These are phyloP conservation scores for Rhinichthys osculus DNA, from an alignment of 2,797 vertebrate genomes.

Conservation along the genomic window DNA sequence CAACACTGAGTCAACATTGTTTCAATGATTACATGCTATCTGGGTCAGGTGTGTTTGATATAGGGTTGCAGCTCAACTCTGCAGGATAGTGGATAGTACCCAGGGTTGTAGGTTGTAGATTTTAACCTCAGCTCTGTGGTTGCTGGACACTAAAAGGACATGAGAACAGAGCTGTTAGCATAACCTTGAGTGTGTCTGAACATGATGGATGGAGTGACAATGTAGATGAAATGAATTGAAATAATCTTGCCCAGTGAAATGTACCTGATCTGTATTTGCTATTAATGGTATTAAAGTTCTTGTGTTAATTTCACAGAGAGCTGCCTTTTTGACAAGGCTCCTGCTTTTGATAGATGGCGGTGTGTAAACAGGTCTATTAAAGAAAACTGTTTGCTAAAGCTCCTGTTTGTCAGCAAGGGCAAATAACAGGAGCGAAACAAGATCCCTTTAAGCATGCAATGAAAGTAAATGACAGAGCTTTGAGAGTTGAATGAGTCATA, in stretches of 20 bases:
- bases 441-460: conserved; percentile 42
- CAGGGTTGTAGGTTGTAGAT: background rate
- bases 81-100: background rate
- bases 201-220: conserved; percentile 26
- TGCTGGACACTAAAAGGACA: background rate
- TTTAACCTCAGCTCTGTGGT: background rate
- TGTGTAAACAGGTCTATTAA: conserved; percentile 61
- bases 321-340: conserved; percentile 27
- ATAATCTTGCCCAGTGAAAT: background rate
- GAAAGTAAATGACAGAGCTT: conserved; percentile 35
- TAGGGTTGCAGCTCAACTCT: background rate
- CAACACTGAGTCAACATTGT: no score
- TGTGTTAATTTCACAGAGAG: conserved; percentile 28
- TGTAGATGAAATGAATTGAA: background rate
- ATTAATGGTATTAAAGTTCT: conserved; percentile 6
- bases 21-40: no score
- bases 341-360: conserved; percentile 56
- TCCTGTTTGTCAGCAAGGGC: conserved; percentile 42
- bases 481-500: conserved; percentile 44
- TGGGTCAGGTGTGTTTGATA: background rate
- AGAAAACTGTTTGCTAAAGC: conserved; percentile 46
- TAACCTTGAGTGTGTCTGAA: conserved; percentile 8
- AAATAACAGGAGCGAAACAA: conserved; percentile 53
- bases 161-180: background rate
- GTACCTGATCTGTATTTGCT: background rate